Conservation (phyloP, 2,113 vertebrate species). For the Puntigrus tetrazona region DNA sequence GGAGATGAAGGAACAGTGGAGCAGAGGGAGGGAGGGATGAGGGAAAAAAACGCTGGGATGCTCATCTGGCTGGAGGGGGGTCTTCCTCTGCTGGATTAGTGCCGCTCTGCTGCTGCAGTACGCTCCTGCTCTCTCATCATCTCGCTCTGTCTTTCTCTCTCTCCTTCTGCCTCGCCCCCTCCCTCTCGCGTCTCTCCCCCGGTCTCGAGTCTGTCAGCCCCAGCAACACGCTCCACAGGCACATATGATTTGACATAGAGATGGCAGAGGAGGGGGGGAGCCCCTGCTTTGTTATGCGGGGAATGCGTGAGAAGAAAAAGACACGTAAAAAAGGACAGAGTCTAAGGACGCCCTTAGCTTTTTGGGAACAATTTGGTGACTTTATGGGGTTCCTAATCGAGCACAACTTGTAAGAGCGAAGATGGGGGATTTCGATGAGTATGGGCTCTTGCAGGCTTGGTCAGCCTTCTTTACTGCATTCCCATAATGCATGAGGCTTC, state of each 20-base stretch:
- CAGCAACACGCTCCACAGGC: conserved; percentile 69
- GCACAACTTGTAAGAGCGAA: background rate
- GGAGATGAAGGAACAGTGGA: conserved; percentile 53
- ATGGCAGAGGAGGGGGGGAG: conserved; percentile 70
- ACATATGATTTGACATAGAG: conserved; percentile 80
- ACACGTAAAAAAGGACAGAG: background rate
- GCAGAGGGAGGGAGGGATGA: conserved; percentile 38
- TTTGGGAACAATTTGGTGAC: background rate
- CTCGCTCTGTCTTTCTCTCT: conserved; percentile 16
- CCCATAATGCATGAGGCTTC: conserved; percentile 53
- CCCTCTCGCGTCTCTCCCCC: conserved; percentile 32
- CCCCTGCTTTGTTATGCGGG: conserved; percentile 73
- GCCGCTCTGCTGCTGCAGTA: conserved; percentile 66
- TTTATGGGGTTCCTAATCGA: background rate
- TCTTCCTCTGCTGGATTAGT: conserved; percentile 77
- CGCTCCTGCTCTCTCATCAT: conserved; percentile 45
- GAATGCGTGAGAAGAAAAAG: conserved; percentile 29
- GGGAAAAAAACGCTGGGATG: conserved; percentile 63
- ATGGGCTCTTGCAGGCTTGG: background rate
- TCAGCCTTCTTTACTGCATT: conserved; percentile 22
- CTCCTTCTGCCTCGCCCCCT: conserved; percentile 40
- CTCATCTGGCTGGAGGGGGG: conserved; percentile 77
- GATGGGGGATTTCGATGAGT: background rate
- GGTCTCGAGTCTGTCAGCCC: conserved; percentile 66
- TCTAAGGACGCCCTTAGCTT: conserved; percentile 56